Conservation (phyloP, 2,797 vertebrate genomes). For the Prunella strophiata region DNA sequence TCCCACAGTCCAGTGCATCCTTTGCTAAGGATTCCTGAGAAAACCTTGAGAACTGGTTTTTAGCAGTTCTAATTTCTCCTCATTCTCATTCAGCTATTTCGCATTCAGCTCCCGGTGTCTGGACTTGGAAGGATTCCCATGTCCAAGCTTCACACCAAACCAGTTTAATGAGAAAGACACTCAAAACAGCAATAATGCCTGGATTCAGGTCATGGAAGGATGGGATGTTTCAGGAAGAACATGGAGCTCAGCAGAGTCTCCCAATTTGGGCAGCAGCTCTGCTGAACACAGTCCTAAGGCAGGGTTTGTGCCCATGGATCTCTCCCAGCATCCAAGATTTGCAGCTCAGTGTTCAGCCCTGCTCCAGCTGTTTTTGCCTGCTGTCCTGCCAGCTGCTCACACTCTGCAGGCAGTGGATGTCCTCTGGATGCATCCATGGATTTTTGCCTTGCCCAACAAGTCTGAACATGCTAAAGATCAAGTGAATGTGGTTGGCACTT, state of each 20-base stretch:
- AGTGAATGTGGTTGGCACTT: neutral
- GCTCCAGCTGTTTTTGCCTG: neutral
- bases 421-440: neutral
- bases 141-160: neutral
- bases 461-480: neutral
- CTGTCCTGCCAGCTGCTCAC: neutral
- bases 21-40: neutral
- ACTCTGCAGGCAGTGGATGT: neutral
- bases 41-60: neutral
- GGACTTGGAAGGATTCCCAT: neutral
- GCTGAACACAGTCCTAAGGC: neutral
- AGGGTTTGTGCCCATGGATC: neutral
- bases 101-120: neutral
- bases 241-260: neutral
- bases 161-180: neutral
- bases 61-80: neutral
- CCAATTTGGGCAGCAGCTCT: neutral
- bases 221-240: neutral
- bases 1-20: neutral
- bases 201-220: neutral
- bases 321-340: neutral
- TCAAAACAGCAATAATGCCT: neutral
- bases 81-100: neutral
- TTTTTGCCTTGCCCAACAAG: neutral
- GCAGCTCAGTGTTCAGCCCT: neutral